phyloP scores from a whole-genome alignment of 2,888 invertebrate genomes.

The Amphipoea lucens region DNA sequence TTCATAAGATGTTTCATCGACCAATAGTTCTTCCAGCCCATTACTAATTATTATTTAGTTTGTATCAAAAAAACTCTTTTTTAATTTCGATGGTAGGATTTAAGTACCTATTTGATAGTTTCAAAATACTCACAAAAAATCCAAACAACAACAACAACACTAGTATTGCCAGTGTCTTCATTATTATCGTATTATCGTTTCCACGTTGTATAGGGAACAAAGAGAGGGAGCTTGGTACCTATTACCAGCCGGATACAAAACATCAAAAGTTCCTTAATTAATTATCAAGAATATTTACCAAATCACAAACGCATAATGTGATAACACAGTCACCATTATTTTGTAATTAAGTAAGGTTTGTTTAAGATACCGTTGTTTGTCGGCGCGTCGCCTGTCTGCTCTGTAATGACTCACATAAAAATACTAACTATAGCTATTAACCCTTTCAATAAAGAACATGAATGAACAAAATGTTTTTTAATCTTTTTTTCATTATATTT shows the following conservation, averaged over 20 bases:
- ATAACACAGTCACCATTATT: slow-evolving; percentile 55
- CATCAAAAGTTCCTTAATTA: slow-evolving; percentile 14
- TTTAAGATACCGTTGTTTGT: slow-evolving; percentile 57
- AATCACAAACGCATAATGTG: slow-evolving; percentile 34
- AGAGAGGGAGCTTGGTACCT: too few relatives aligned
- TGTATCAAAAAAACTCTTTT: background rate
- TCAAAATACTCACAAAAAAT: background rate
- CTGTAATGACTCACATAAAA: slow-evolving; percentile 33
- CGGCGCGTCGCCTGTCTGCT: slow-evolving; percentile 29
- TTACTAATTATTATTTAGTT: background rate
- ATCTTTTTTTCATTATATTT: background rate
- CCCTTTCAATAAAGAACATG: slow-evolving; percentile 24
- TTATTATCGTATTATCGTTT: background rate
- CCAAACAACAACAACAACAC: too few relatives aligned
- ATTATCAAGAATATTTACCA: slow-evolving; percentile 36
- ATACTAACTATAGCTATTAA: slow-evolving; percentile 46
- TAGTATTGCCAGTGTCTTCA: background rate
- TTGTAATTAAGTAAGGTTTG: slow-evolving; percentile 60
- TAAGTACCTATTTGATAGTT: background rate
- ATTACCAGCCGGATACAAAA: background rate
- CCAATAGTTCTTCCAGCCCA: too few relatives aligned
- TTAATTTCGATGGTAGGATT: background rate
- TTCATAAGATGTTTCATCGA: too few relatives aligned
- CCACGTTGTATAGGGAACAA: background rate
- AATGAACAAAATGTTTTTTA: background rate